Conservation (phyloP, 1,140 invertebrate genomes). For the Bombus breviceps region DNA sequence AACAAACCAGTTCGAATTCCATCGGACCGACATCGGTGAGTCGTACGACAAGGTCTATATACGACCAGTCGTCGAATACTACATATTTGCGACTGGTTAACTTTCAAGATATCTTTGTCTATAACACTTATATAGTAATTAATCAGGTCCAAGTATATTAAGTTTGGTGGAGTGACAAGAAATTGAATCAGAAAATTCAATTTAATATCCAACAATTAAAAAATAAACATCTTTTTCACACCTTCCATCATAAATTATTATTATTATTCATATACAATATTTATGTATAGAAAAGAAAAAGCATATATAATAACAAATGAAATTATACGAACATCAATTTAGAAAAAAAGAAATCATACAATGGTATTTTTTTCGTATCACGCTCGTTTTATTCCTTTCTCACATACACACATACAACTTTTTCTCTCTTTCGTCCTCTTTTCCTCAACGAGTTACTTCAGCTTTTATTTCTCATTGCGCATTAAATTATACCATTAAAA, state of each 20-base stretch:
- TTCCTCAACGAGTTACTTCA: neutral
- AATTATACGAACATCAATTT: neutral
- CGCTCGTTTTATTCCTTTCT: neutral
- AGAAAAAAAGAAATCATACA: constrained; percentile 8
- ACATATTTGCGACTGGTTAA: too few relatives aligned
- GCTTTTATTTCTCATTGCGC: neutral
- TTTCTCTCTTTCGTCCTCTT: neutral
- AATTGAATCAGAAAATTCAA: neutral
- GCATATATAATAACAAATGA: constrained; percentile 22
- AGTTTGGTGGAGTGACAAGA: neutral
- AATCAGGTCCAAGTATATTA: too few relatives aligned
- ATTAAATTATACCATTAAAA: neutral
- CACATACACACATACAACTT: neutral
- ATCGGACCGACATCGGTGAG: too few relatives aligned
- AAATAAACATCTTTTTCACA: neutral
- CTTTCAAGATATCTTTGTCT: too few relatives aligned
- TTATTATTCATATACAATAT: constrained; percentile 25
- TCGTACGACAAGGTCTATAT: too few relatives aligned
- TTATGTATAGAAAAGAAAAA: constrained; percentile 30
- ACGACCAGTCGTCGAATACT: too few relatives aligned
- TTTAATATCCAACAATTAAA: neutral
- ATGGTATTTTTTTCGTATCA: neutral
- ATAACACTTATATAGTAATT: too few relatives aligned
- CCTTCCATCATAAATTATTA: constrained; percentile 31
- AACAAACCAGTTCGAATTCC: too few relatives aligned